Percentiles rank a stretch among this genome's conserved stretches.
Evolutionary conservation across 2,888 invertebrate species (phyloP).

Genomic region (Gisinianus flammeolus): DNA sequence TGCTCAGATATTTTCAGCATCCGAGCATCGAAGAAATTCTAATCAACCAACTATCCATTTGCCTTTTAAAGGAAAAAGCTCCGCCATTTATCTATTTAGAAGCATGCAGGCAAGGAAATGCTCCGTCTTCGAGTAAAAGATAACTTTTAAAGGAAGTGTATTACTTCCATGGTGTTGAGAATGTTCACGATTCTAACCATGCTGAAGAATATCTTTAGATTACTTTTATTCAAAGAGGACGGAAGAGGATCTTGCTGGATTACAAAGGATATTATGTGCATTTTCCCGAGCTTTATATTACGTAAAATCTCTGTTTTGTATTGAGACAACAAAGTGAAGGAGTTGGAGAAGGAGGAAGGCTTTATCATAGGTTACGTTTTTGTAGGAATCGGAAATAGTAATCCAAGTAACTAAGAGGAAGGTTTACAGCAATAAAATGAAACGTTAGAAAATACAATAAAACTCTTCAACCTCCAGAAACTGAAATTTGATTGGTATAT

Average conservation of each 20-base stretch:
- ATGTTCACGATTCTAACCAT: neutral
- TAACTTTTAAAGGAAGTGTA: slow-evolving; percentile 9
- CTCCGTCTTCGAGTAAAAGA: slow-evolving; percentile 28
- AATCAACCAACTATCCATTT: slow-evolving; percentile 26
- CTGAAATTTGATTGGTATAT: too few species aligned
- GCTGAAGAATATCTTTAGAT: neutral
- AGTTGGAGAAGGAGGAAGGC: too few species aligned
- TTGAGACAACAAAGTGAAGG: too few species aligned
- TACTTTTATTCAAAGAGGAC: neutral
- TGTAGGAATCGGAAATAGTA: too few species aligned
- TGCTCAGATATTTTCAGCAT: neutral
- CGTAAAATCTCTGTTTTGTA: too few species aligned
- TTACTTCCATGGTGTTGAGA: neutral
- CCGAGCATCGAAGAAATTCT: slow-evolving; percentile 3
- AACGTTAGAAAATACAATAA: too few species aligned
- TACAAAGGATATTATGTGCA: too few species aligned
- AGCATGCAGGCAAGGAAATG: slow-evolving; percentile 23
- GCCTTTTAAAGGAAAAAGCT: slow-evolving; percentile 25
- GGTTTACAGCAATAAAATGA: too few species aligned
- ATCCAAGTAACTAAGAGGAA: too few species aligned
- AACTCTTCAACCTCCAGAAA: too few species aligned
- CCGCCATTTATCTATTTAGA: slow-evolving; percentile 15
- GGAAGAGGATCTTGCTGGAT: neutral
- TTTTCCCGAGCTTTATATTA: neutral
- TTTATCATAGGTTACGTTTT: too few species aligned